Base-by-base conservation (phyloP, 2,113 vertebrate species). In the Daboia siamensis region DNA sequence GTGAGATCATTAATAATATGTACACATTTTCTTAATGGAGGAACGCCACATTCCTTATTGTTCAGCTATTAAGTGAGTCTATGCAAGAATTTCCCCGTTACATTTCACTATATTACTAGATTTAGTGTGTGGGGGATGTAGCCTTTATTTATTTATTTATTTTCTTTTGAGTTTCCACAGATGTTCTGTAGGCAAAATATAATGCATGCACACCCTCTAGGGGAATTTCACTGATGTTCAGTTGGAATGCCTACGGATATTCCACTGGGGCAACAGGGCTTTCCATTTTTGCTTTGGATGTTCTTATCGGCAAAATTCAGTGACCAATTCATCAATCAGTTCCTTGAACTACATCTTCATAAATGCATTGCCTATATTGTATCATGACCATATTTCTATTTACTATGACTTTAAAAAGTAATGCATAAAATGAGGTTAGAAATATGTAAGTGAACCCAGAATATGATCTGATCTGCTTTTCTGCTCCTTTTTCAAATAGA, bases 401-500 rank as follows among this genome's bases (percentile, higher is more conserved):
- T 94, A 88, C 94, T 93, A 94, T 94, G 95, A 94, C 90, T 29
- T 93, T 92, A 93, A 95, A 92, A 92, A 95, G 57, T 4, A 0
- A 24, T 48, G 57, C 56, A 95, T 55, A 29, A 87, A 91, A 91
- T 91, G 85, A 86, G 74, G 8, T 21, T 80, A 44, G 74, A 80
- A 33, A 44, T 80, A 39, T 39, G 39, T 39, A 80, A 44, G 20
- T 44, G 74, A 17, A 44, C 17, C 17, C 33, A 80, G 74, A 80
- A 80, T 80, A 80, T 44, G 7, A 21, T 20, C 74, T 39, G 15
- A 7, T 80, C 33, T 80, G 7, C 20, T 44, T 80, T 80, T 80
- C 74, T 80, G 7, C n/a, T 80, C 74, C 17, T 39, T 80, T 80
- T 80, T 7, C 33, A 80, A 80, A 80, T 80, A 44, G 33, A 80